Evolutionary conservation across 2,888 invertebrate species (phyloP).

Genomic region (Metellina segmentata): DNA sequence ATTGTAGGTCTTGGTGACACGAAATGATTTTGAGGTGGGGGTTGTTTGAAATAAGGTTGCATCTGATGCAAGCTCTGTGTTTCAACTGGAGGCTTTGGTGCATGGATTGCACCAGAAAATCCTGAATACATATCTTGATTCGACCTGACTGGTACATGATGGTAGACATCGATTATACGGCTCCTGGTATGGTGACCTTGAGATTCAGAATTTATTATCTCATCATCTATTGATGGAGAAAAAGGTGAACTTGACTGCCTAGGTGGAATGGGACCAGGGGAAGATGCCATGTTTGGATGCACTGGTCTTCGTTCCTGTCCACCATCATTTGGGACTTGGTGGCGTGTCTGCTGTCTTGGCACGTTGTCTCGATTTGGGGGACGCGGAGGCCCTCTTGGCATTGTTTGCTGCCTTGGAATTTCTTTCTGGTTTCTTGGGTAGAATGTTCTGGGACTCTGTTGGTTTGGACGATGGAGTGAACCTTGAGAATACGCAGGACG

Average conservation of each 20-base stretch:
- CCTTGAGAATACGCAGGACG: slow-evolving; percentile 35
- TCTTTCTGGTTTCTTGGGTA: slow-evolving; percentile 15
- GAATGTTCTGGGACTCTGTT: neutral
- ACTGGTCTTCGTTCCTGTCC: neutral
- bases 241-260: neutral
- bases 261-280: neutral
- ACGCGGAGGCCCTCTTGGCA: slow-evolving; percentile 31
- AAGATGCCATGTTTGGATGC: slow-evolving; percentile 6
- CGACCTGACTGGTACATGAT: slow-evolving; percentile 53
- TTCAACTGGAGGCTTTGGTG: slow-evolving; percentile 30
- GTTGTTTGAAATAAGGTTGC: neutral
- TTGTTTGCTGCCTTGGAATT: neutral
- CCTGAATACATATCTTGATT: neutral
- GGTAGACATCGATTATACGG: slow-evolving; percentile 58
- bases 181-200: slow-evolving; percentile 14
- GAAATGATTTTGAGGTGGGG: neutral
- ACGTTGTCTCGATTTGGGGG: slow-evolving; percentile 14
- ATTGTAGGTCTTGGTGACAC: slow-evolving; percentile 13
- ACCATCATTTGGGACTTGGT: neutral
- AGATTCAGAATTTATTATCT: neutral
- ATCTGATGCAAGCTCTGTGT: neutral
- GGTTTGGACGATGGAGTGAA: slow-evolving; percentile 4
- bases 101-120: slow-evolving; percentile 16
- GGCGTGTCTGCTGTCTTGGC: slow-evolving; percentile 8
- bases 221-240: neutral